Percentiles rank a stretch among this genome's conserved stretches.
Conservation (phyloP, 2,888 invertebrate species). For the Amitus sp. region DNA sequence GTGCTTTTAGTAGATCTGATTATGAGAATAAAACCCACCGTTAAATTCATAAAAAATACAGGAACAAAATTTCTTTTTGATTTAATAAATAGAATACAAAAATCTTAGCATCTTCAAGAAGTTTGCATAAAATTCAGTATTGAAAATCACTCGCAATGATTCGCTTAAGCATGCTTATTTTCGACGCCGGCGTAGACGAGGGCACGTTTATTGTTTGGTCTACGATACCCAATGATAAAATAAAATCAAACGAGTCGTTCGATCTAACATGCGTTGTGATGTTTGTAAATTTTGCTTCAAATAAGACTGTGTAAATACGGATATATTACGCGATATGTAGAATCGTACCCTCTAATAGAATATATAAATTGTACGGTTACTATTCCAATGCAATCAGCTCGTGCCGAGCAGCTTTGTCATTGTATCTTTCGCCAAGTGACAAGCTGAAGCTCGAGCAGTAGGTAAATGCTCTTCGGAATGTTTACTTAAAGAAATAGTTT, state of each 20-base stretch:
- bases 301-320: constrained; percentile 67
- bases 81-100: too few relatives aligned
- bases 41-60: too few relatives aligned
- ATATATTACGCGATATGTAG: constrained; percentile 55
- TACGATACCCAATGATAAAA: constrained; percentile 30
- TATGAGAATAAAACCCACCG: too few relatives aligned
- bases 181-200: constrained; percentile 27
- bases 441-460: constrained; percentile 1
- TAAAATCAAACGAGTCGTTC: constrained; percentile 46
- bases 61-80: too few relatives aligned
- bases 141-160: constrained; percentile 5
- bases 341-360: constrained; percentile 36
- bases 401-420: constrained; percentile 32
- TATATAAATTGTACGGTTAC: constrained; percentile 29
- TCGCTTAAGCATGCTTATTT: too few relatives aligned
- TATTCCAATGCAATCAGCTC: constrained; percentile 37
- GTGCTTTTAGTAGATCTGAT: too few relatives aligned
- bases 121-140: constrained; percentile 4
- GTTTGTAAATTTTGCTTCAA: constrained; percentile 67
- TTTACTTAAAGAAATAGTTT: neutral
- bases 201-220: constrained; percentile 37
- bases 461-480: neutral
- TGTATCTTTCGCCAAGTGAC: constrained; percentile 34
- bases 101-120: too few relatives aligned
- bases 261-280: constrained; percentile 59